phyloP scores from a whole-genome alignment of 2,888 invertebrate species.

The Mamestra brassicae region DNA sequence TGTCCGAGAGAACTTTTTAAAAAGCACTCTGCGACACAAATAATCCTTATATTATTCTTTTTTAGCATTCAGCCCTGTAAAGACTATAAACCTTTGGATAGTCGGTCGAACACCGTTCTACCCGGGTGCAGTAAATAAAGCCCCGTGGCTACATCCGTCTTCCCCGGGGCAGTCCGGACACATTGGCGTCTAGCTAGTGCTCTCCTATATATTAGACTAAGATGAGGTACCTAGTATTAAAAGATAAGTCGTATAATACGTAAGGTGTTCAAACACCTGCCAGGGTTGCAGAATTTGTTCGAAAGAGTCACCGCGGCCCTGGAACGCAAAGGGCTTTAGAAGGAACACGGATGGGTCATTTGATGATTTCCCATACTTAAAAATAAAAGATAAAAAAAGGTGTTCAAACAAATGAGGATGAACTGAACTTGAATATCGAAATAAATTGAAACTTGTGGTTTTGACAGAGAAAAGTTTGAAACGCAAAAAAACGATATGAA shows the following conservation, averaged over 20 bases:
- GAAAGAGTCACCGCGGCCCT: no score
- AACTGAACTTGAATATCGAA: neutral
- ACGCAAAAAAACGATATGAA: neutral
- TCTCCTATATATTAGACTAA: slow-evolving; percentile 40
- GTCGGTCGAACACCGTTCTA: slow-evolving; percentile 43
- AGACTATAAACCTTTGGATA: neutral
- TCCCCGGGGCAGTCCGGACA: slow-evolving; percentile 50
- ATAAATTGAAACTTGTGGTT: neutral
- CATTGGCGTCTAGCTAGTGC: slow-evolving; percentile 31
- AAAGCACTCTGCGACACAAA: neutral
- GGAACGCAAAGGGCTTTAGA: no score
- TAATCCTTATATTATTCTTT: neutral
- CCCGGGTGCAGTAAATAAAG: slow-evolving; percentile 65
- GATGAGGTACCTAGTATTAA: slow-evolving; percentile 2
- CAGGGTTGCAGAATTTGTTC: no score
- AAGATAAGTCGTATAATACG: slow-evolving; percentile 1
- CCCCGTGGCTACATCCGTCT: slow-evolving; percentile 68
- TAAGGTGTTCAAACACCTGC: neutral
- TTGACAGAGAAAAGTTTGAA: neutral
- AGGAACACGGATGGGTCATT: no score
- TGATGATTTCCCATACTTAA: no score
- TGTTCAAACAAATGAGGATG: neutral
- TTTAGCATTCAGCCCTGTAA: slow-evolving; percentile 2
- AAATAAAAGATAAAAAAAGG: no score
- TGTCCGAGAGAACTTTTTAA: neutral